Percentiles rank a stretch among this genome's conserved stretches.
Evolutionary conservation across 2,797 vertebrate genomes (phyloP).

Genomic region (Rallus crepitans): DNA sequence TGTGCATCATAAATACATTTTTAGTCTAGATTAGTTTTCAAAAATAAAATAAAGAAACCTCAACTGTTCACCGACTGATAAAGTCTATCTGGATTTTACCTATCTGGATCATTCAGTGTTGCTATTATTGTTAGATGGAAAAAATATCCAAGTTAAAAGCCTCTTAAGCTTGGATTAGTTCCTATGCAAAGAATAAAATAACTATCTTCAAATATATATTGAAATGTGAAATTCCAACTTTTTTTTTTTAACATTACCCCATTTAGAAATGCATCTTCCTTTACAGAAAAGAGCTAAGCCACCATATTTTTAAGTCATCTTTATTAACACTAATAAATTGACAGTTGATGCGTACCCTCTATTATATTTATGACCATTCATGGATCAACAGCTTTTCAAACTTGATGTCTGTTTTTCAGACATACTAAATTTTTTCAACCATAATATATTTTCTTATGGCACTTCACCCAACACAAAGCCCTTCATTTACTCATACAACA

Average conservation of each 20-base stretch:
- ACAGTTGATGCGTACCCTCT: neutral
- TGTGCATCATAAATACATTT: neutral
- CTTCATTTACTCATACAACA: neutral
- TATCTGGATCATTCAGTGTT: neutral
- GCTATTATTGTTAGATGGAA: neutral
- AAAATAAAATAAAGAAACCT: neutral
- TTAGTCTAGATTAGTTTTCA: slow-evolving; percentile 19
- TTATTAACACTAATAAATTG: neutral
- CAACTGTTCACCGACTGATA: neutral
- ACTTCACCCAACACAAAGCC: neutral
- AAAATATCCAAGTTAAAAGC: neutral
- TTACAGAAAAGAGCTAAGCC: neutral
- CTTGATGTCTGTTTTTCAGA: neutral
- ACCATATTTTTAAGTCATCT: neutral
- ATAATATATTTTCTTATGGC: neutral
- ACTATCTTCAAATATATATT: neutral
- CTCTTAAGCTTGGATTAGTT: neutral
- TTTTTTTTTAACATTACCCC: neutral
- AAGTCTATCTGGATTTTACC: neutral
- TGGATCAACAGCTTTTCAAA: neutral
- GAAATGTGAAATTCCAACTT: neutral
- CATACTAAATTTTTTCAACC: neutral
- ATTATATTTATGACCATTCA: neutral
- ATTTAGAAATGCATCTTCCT: neutral
- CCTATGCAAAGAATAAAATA: neutral